These are phyloP conservation scores for Thyatira batis DNA, from an alignment of 2,888 invertebrate species.

Conservation along the genomic window DNA sequence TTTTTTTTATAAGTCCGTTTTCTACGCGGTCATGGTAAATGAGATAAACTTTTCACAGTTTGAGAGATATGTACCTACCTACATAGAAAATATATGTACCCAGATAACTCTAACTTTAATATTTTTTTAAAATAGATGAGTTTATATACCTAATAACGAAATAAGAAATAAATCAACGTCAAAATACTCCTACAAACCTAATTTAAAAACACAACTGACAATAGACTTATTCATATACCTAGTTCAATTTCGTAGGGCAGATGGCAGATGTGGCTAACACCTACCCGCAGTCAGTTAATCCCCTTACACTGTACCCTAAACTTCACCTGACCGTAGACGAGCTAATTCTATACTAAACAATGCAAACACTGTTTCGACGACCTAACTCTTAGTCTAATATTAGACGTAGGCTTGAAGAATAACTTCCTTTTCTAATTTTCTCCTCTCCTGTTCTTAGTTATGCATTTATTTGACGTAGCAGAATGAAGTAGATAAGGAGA, in stretches of 20 bases:
- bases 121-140: too few species aligned
- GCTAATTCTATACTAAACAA: slow-evolving; percentile 55
- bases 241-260: neutral
- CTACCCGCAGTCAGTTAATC: slow-evolving; percentile 53
- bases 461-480: too few species aligned
- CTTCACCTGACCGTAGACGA: slow-evolving; percentile 66
- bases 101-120: too few species aligned
- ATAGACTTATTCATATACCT: neutral
- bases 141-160: too few species aligned
- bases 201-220: neutral
- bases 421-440: neutral
- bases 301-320: slow-evolving; percentile 50
- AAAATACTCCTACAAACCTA: neutral
- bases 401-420: neutral
- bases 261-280: slow-evolving; percentile 44
- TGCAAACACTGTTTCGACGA: slow-evolving; percentile 20
- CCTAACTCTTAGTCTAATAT: neutral
- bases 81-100: too few species aligned
- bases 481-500: too few species aligned
- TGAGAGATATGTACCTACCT: too few species aligned
- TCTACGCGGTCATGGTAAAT: too few species aligned
- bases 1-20: too few species aligned
- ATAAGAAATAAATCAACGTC: neutral
- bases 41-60: too few species aligned
- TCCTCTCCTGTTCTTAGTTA: too few species aligned